These are phyloP conservation scores for Porites lutea DNA, from an alignment of 64 coral and sea anemone genomes.

Conservation along the genomic window DNA sequence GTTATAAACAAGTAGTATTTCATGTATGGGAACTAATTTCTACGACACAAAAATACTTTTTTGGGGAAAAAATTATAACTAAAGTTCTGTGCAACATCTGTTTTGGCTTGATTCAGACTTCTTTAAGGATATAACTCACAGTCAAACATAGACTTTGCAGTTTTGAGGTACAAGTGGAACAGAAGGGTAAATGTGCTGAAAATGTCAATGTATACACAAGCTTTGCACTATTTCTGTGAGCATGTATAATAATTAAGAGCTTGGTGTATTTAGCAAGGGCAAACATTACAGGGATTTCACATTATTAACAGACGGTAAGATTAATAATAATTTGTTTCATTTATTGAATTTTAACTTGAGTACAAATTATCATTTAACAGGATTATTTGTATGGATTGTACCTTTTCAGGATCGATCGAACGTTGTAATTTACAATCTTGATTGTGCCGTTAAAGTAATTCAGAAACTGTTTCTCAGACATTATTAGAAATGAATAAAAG, in stretches of 20 bases:
- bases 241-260: background rate
- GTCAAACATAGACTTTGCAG: slow-evolving; percentile 14
- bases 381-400: slow-evolving; percentile 4
- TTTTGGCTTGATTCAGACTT: background rate
- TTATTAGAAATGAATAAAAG: slow-evolving; percentile 10
- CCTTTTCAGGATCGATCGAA: background rate
- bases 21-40: too few relatives aligned
- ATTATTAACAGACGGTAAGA: background rate
- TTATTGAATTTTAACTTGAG: too few relatives aligned
- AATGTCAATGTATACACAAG: slow-evolving; percentile 18
- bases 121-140: slow-evolving; percentile 13
- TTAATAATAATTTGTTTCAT: too few relatives aligned
- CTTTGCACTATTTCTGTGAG: background rate
- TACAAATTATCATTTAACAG: background rate
- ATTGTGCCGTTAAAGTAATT: background rate
- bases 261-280: background rate
- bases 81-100: background rate
- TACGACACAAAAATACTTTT: too few relatives aligned
- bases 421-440: slow-evolving; percentile 18
- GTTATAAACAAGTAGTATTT: too few relatives aligned
- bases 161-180: slow-evolving; percentile 6
- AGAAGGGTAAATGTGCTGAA: slow-evolving; percentile 3
- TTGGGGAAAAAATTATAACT: too few relatives aligned
- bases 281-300: slow-evolving; percentile 14
- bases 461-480: background rate